Percentiles rank a stretch among this genome's conserved stretches.
phyloP scores from a whole-genome alignment of 2,797 vertebrate genomes.

The Sebastes minor region DNA sequence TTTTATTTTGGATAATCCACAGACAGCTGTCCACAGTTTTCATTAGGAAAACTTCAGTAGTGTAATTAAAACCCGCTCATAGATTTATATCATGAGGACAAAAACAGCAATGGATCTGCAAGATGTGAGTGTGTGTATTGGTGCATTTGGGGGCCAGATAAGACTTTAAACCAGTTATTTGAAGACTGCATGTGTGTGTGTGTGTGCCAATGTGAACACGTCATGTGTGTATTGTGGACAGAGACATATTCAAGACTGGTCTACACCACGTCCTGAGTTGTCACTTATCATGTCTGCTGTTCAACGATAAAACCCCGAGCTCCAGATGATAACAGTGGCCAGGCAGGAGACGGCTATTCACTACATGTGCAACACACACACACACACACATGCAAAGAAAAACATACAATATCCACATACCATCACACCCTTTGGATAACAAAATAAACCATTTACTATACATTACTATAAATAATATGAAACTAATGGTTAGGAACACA shows the following conservation, averaged over 20 bases:
- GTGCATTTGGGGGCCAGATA: too few species aligned
- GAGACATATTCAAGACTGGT: constrained; percentile 13
- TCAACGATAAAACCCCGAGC: constrained; percentile 32
- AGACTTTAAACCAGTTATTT: neutral
- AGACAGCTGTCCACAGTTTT: neutral
- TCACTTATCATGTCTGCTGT: constrained; percentile 40
- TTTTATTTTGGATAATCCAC: neutral
- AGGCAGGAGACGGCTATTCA: neutral
- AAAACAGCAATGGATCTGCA: neutral
- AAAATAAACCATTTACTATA: neutral
- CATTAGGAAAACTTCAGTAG: neutral
- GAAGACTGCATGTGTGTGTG: neutral
- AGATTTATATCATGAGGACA: neutral
- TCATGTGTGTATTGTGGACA: neutral
- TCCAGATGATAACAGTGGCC: constrained; percentile 31
- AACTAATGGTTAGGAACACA: neutral
- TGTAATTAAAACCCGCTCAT: neutral
- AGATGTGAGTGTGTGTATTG: neutral
- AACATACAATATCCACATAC: neutral
- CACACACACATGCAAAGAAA: neutral
- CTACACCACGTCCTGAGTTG: neutral
- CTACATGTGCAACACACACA: constrained; percentile 4
- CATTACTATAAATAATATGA: neutral
- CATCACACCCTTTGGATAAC: neutral
- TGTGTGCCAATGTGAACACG: neutral